Conservation (phyloP, 2,113 vertebrate genomes). For the Podiceps cristatus region DNA sequence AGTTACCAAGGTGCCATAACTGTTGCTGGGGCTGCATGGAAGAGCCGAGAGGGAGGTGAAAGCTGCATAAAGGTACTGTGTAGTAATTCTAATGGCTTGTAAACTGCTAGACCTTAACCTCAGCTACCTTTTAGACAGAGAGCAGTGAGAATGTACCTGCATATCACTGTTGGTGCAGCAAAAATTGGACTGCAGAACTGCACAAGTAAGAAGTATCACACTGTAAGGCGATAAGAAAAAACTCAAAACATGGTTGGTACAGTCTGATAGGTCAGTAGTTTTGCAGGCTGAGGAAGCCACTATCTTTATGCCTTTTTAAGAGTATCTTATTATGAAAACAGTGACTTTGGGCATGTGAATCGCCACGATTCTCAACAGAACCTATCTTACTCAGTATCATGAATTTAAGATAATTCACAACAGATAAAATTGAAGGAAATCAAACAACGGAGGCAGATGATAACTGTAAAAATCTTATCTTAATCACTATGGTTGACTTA, state of each 20-base stretch:
- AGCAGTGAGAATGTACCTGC: rapidly evolving
- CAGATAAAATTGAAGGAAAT: background rate
- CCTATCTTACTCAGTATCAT: background rate
- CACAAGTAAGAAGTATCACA: rapidly evolving
- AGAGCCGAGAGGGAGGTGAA: background rate
- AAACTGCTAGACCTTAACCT: background rate
- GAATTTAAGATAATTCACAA: background rate
- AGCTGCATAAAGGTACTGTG: background rate
- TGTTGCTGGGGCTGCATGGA: background rate
- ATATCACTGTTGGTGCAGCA: rapidly evolving
- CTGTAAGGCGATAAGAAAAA: rapidly evolving
- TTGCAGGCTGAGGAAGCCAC: background rate
- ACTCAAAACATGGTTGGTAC: rapidly evolving
- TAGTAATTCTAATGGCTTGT: background rate
- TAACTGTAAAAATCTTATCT: background rate
- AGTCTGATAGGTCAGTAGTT: background rate
- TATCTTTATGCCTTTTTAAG: background rate
- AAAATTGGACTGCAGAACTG: background rate
- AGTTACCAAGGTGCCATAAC: background rate
- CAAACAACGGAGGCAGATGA: background rate
- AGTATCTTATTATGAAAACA: background rate
- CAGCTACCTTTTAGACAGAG: background rate
- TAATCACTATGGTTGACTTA: background rate
- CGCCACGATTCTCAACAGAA: background rate
- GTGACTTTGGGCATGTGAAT: rapidly evolving